These are phyloP conservation scores for Caenorhabditis brenneri DNA, from an alignment of 1,140 invertebrate species.

Conservation along the genomic window DNA sequence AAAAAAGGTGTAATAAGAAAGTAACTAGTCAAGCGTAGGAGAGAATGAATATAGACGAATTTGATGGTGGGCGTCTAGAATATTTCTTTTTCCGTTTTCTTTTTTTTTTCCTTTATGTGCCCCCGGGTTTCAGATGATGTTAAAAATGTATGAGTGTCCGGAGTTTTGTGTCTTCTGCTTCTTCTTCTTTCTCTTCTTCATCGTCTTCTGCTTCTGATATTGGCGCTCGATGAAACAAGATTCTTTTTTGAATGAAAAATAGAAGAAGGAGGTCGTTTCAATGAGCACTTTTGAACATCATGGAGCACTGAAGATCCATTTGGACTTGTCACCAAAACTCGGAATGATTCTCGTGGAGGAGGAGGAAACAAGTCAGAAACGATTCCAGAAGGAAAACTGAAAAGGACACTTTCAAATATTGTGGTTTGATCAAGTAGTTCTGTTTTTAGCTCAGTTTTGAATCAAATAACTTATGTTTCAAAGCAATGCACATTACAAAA, in stretches of 20 bases:
- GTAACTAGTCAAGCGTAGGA: background rate
- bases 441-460: no score
- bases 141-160: constrained; percentile 32
- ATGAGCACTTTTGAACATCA: constrained; percentile 15
- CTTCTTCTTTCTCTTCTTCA: background rate
- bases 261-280: background rate
- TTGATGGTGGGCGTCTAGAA: constrained; percentile 4
- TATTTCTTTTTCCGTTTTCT: background rate
- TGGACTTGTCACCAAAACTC: background rate
- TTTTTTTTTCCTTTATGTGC: background rate
- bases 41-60: background rate
- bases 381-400: no score
- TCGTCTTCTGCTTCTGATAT: background rate
- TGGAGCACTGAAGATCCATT: background rate
- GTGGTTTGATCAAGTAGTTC: no score
- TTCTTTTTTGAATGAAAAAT: constrained; percentile 16
- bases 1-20: background rate
- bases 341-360: background rate
- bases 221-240: background rate
- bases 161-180: background rate
- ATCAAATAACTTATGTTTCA: no score
- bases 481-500: no score
- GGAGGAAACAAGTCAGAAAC: background rate
- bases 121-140: background rate
- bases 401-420: no score